Base-by-base conservation (phyloP, 2,888 invertebrate species). In the Endomychus coccineus region DNA sequence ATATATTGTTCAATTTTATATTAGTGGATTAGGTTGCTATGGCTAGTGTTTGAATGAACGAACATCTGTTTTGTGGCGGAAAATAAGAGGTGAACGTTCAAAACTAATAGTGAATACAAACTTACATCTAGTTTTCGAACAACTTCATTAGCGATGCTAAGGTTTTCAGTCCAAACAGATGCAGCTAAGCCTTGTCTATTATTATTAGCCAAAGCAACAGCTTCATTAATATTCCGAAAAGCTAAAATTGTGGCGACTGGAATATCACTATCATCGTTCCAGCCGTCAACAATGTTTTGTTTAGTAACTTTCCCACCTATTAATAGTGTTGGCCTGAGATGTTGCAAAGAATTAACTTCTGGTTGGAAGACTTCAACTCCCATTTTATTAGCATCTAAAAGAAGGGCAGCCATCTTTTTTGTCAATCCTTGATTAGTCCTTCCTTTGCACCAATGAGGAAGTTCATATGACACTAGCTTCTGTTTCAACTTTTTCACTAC, bases 111-210 rank as follows among this genome's bases (percentile, higher is more conserved):
- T n/a, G n/a, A n/a, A n/a, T n/a, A n/a, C n/a, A n/a, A n/a, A n/a
- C n/a, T n/a, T n/a, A 69, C 67, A 51, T 71, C 64, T 11, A 76
- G 49, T 48, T 64, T 63, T 27, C 62, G 52, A 1, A 69, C 65
- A 4, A 74, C 67, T 58, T 76, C 75, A 49, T 74, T 58, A 2
- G 69, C 69, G 13, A 74, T 51, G 19, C 70, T 63, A 23, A 69
- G 52, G 49, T 70, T 72, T 61, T 75, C 74, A 2, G 72, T 68
- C 73, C 75, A 77, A 15, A 77, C 62, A 39, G 73, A 71, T 2
- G 68, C 68, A 7, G 64, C 71, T 5, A 70, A 56, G 3, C 71
- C 71, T 51, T 68, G 70, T 23, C 64, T 61, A 9, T 63, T 61
- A 53, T 71, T 73, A 56, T 75, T 75, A 14, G 71, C 70, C 27